Evolutionary conservation across 1,140 invertebrate species (phyloP).

Genomic region (Conus ventricosus): DNA sequence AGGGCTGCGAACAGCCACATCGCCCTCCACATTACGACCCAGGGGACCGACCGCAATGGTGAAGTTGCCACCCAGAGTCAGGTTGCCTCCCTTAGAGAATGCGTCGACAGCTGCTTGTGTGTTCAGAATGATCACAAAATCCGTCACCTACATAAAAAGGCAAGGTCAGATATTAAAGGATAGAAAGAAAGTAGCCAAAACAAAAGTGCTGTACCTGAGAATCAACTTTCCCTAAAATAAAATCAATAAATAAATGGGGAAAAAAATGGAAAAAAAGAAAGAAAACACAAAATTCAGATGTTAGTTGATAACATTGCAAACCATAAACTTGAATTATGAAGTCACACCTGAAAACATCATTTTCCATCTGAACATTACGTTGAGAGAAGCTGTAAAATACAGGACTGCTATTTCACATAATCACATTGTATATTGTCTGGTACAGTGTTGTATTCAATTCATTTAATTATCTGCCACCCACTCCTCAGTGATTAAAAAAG

Average conservation of each 20-base stretch:
- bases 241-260: neutral
- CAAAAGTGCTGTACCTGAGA: neutral
- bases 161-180: neutral
- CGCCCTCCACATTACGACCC: slow-evolving; percentile 69
- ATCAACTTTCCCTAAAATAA: neutral
- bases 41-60: slow-evolving; percentile 70
- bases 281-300: too few species aligned
- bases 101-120: slow-evolving; percentile 66
- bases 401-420: too few species aligned
- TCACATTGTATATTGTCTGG: too few species aligned
- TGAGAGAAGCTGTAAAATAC: too few species aligned
- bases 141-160: slow-evolving; percentile 61
- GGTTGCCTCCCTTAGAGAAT: slow-evolving; percentile 72
- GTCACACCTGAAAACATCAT: too few species aligned
- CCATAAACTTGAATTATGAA: too few species aligned
- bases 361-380: too few species aligned
- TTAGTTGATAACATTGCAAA: too few species aligned
- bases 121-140: slow-evolving; percentile 72
- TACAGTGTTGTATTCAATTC: too few species aligned
- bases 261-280: neutral
- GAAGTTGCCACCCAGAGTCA: slow-evolving; percentile 72
- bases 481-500: too few species aligned
- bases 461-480: too few species aligned
- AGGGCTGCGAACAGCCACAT: slow-evolving; percentile 65
- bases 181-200: neutral